Conservation (phyloP, 2,797 vertebrate genomes). For the Vultur gryphus region DNA sequence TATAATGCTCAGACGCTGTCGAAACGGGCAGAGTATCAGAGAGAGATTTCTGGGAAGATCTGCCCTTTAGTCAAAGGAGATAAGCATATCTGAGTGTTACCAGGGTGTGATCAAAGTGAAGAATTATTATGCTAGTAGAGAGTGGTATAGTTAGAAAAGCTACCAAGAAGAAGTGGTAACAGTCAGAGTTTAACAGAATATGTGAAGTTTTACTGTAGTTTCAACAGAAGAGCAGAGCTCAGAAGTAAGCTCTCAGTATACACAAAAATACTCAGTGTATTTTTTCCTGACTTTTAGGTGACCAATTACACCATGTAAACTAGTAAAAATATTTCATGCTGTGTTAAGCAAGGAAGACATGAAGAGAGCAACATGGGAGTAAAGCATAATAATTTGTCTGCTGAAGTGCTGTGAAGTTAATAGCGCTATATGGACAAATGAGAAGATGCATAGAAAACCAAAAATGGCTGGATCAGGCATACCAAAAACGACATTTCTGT, state of each 20-base stretch:
- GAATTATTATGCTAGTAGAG: neutral
- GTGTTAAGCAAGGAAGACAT: neutral
- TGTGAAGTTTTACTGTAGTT: neutral
- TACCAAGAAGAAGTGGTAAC: neutral
- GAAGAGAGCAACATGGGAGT: neutral
- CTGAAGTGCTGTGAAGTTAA: neutral
- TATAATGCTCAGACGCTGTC: neutral
- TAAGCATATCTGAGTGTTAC: neutral
- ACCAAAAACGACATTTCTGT: neutral
- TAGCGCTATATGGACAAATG: neutral
- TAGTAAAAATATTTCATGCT: neutral
- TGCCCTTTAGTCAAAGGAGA: conserved; percentile 24
- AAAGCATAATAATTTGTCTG: neutral
- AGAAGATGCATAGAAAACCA: neutral
- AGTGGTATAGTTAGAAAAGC: neutral
- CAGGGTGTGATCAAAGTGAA: neutral
- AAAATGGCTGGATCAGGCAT: neutral
- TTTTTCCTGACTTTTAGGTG: neutral
- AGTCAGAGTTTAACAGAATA: neutral
- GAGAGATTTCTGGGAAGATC: neutral
- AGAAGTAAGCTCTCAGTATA: neutral
- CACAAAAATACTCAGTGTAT: neutral
- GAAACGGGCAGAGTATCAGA: neutral
- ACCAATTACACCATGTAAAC: neutral
- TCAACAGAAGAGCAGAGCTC: neutral